Conservation (phyloP, 2,797 vertebrate species). For the Tadarida brasiliensis region DNA sequence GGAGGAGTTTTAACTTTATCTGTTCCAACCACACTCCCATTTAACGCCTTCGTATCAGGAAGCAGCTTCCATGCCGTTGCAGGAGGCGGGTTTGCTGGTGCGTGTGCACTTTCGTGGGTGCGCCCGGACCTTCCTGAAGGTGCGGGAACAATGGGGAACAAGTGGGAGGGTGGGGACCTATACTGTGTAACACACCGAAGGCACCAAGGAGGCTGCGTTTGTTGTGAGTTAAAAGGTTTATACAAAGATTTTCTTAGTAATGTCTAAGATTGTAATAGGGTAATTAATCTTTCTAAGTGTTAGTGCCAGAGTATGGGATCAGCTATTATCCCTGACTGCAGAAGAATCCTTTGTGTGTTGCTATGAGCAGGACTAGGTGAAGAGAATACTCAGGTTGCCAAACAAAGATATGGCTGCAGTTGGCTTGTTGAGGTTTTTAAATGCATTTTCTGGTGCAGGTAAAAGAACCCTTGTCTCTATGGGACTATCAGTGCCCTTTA, state of each 20-base stretch:
- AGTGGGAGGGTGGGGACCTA: conserved; percentile 85
- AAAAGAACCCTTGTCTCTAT: conserved; percentile 74
- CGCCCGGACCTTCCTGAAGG: conserved; percentile 72
- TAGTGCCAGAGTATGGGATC: conserved; percentile 90
- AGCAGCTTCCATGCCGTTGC: not conserved
- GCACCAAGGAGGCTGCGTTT: conserved; percentile 86
- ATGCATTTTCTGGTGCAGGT: conserved; percentile 80
- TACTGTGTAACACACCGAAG: conserved; percentile 84
- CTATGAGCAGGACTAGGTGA: conserved; percentile 85
- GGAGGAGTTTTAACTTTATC: conserved; percentile 86
- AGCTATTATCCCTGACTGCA: conserved; percentile 89
- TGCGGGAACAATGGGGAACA: conserved; percentile 79
- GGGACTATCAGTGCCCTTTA: conserved; percentile 79
- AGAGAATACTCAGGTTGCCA: conserved; percentile 87
- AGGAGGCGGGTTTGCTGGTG: not conserved
- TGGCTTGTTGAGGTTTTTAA: conserved; percentile 85
- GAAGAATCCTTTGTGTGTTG: conserved; percentile 88
- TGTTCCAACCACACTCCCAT: conserved; percentile 82
- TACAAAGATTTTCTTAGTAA: conserved; percentile 89
- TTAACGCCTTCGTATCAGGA: conserved; percentile 80
- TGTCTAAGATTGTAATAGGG: conserved; percentile 90
- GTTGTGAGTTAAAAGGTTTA: conserved; percentile 89
- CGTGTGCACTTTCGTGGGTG: conserved; percentile 53
- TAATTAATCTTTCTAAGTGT: conserved; percentile 92
- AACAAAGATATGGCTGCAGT: conserved; percentile 85